Conservation (phyloP, 1,140 invertebrate species). For the Tetramorium parvispinum region DNA sequence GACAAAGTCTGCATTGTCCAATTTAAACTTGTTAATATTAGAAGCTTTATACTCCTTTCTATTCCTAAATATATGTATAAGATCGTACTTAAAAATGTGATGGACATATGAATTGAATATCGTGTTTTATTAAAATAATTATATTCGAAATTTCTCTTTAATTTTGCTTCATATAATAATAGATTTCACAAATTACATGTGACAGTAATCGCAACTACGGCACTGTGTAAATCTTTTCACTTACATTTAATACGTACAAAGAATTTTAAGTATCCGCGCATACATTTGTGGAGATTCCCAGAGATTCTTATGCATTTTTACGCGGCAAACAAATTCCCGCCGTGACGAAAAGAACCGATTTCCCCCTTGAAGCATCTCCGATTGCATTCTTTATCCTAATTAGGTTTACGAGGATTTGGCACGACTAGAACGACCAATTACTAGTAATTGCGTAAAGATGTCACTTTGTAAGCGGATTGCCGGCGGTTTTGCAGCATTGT, state of each 20-base stretch:
- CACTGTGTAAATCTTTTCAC: background rate
- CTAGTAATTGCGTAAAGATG: constrained; percentile 86
- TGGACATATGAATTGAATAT: background rate
- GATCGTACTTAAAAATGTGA: background rate
- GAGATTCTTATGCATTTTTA: constrained; percentile 33
- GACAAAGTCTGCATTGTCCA: no score
- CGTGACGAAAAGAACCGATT: constrained; percentile 17
- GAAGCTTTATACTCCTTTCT: background rate
- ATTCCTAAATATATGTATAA: background rate
- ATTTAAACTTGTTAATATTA: no score
- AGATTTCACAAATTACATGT: background rate
- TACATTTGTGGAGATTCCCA: background rate
- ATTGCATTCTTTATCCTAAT: constrained; percentile 82
- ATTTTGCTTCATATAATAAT: background rate
- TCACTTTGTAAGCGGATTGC: constrained; percentile 85
- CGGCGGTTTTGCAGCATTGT: constrained; percentile 82
- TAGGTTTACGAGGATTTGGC: constrained; percentile 79
- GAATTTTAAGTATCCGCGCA: background rate
- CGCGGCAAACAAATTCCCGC: background rate
- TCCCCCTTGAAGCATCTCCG: constrained; percentile 66
- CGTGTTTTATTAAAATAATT: background rate
- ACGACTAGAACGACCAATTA: constrained; percentile 81
- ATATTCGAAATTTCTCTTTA: background rate
- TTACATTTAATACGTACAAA: background rate
- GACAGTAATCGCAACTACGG: background rate